A percentile compares a stretch with the other conserved stretches of the same genome.
Evolutionary conservation across 2,113 vertebrate species (phyloP).

Genomic region (Gavia stellata): DNA sequence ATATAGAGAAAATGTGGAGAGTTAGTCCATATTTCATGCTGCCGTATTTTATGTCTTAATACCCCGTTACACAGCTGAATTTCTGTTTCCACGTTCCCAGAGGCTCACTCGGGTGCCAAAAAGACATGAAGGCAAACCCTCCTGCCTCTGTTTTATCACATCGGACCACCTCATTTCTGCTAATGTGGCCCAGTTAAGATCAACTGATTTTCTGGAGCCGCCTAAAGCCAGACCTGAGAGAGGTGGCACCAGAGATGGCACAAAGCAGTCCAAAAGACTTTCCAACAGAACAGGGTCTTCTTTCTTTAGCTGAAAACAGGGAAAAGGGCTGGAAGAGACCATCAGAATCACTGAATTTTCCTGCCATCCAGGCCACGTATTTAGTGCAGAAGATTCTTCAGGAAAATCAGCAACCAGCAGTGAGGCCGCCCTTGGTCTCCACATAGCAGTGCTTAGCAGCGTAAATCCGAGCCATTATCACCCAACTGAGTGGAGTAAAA

Average conservation of each 20-base stretch:
- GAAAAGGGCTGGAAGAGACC: neutral
- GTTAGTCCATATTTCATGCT: neutral
- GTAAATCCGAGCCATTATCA: rapidly evolving
- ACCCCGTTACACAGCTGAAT: rapidly evolving
- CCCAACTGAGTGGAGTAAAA: rapidly evolving
- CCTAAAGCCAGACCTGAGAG: neutral
- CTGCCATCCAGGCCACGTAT: neutral
- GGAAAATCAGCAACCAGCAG: neutral
- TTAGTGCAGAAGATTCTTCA: neutral
- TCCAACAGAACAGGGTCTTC: neutral
- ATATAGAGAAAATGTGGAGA: rapidly evolving
- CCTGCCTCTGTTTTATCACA: neutral
- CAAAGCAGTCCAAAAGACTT: neutral
- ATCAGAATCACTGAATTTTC: neutral
- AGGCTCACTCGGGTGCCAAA: neutral
- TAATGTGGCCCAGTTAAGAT: neutral
- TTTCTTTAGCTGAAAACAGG: neutral
- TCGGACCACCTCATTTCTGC: neutral
- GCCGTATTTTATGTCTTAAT: neutral
- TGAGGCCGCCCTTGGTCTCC: neutral
- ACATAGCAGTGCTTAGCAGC: neutral
- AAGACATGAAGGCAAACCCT: neutral
- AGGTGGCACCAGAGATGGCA: neutral
- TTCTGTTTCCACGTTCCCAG: neutral
- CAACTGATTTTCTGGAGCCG: neutral